phyloP scores from a whole-genome alignment of 2,888 invertebrate genomes.

The Dryobotodes eremita region DNA sequence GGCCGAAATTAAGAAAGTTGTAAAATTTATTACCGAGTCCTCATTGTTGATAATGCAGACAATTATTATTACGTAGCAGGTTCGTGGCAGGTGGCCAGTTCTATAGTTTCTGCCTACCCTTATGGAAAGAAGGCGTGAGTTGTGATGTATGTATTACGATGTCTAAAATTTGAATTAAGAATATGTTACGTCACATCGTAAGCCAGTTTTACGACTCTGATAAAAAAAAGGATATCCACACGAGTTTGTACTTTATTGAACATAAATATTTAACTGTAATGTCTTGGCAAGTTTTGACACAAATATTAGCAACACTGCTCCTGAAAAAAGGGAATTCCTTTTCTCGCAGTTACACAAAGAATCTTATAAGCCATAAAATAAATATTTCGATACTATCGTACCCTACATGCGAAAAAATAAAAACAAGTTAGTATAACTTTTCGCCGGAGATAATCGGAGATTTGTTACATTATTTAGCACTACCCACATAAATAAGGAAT shows the following conservation, averaged over 20 bases:
- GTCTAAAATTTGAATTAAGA: not conserved
- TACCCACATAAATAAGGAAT: conserved; percentile 51
- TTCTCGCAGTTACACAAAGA: not conserved
- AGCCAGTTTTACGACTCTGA: not conserved
- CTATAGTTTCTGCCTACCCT: not conserved
- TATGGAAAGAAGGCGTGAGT: not conserved
- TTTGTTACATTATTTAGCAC: conserved; percentile 50
- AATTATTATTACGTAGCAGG: not conserved
- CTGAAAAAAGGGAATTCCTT: not conserved
- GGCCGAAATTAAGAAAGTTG: conserved; percentile 21
- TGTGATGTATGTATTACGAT: not conserved
- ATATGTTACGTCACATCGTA: not conserved
- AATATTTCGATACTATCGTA: conserved; percentile 7
- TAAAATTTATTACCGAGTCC: not conserved
- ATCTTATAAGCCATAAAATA: conserved; percentile 18
- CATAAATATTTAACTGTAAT: not conserved
- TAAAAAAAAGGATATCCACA: not conserved
- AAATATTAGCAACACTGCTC: conserved; percentile 9
- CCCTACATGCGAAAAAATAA: conserved; percentile 11
- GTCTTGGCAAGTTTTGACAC: too few species aligned
- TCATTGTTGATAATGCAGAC: not conserved
- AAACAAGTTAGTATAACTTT: conserved; percentile 29
- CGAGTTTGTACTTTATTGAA: not conserved
- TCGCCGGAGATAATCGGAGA: conserved; percentile 46
- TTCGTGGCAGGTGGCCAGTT: not conserved